phyloP scores from a whole-genome alignment of 2,113 vertebrate species.

The Seriola quinqueradiata region DNA sequence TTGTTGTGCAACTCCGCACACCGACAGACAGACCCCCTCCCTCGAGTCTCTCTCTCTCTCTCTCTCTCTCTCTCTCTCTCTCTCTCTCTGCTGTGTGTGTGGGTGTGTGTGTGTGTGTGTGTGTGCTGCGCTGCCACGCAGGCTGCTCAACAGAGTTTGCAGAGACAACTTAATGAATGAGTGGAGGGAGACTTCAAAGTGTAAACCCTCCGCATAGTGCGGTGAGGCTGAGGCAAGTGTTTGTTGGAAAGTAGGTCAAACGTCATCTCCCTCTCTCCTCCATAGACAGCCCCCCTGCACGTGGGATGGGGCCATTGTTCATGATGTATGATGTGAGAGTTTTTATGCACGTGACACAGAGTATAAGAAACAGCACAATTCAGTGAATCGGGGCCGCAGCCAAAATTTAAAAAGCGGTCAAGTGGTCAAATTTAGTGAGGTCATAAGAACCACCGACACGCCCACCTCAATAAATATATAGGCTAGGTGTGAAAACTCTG shows the following conservation, averaged over 20 bases:
- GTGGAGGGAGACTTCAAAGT: not conserved
- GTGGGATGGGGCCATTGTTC: not conserved
- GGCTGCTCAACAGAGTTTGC: not conserved
- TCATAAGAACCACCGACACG: too few relatives aligned
- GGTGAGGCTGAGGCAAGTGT: slow-evolving; percentile 5
- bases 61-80: not conserved
- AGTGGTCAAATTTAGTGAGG: too few relatives aligned
- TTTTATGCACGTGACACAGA: slow-evolving; percentile 15
- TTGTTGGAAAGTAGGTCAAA: slow-evolving; percentile 45
- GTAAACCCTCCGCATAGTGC: not conserved
- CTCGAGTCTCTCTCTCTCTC: not conserved
- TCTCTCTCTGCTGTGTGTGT: not conserved
- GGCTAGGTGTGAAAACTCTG: too few relatives aligned
- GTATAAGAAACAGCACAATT: not conserved
- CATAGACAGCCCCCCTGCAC: not conserved
- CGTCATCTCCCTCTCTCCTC: slow-evolving; percentile 4
- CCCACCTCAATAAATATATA: too few relatives aligned
- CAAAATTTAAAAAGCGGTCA: too few relatives aligned
- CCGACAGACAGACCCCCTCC: slow-evolving; percentile 14
- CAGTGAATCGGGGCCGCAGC: not conserved
- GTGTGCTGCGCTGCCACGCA: slow-evolving; percentile 28
- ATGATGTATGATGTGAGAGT: not conserved
- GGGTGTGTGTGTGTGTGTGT: not conserved
- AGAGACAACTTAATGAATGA: not conserved
- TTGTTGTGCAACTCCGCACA: slow-evolving; percentile 46